Base-by-base conservation (phyloP, 2,888 invertebrate species). In the Erebia ligea region DNA sequence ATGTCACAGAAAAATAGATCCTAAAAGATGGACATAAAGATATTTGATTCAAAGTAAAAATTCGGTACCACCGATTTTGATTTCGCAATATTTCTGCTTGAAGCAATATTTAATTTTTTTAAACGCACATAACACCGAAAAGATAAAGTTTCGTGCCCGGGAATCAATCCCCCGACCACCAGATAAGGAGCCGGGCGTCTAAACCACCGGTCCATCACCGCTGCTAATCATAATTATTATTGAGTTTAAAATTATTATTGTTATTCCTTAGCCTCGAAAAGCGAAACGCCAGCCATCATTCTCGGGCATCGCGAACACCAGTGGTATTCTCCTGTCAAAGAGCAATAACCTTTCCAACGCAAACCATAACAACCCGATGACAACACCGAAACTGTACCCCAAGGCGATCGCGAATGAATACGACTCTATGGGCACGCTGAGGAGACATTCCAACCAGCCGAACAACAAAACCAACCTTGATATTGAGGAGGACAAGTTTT, bases 321-420 rank as follows among this genome's bases (percentile, higher is more conserved):
- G 94, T 72, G 94, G 94, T 1, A 88, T 95, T 1, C 79, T 95
- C 0, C 87, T 95, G 9, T 94, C 94, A 0, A 94, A 94, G 77
- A 90, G 93, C 72, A 95, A 95, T 81, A 95, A 95, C 76, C 88
- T 95, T 45, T 88, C 91, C 0, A 95, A 95, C 78, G 94, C 95
- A 11, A 95, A 95, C 82, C 95, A 95, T 77, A 94, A 94, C 78
- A 94, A 91, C 0, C 81, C 92, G 0, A 86, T 93, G 25, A 93
- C 95, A 0, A 95, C 95, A 0, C 96, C 95, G 64, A 96, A 95
- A 84, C 89, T 95, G 68, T 96, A 96, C 82, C 95, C 95, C 48
- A 97, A 96, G 86, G 95, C 94, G 73, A 94, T 95, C 80, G 94
- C 94, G 62, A 96, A 96, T 73, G 97, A 97, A 76, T 97, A 96